Percentiles rank a stretch among this genome's conserved stretches.
Evolutionary conservation across 2,113 vertebrate genomes (phyloP).

Genomic region (Python bivittatus): DNA sequence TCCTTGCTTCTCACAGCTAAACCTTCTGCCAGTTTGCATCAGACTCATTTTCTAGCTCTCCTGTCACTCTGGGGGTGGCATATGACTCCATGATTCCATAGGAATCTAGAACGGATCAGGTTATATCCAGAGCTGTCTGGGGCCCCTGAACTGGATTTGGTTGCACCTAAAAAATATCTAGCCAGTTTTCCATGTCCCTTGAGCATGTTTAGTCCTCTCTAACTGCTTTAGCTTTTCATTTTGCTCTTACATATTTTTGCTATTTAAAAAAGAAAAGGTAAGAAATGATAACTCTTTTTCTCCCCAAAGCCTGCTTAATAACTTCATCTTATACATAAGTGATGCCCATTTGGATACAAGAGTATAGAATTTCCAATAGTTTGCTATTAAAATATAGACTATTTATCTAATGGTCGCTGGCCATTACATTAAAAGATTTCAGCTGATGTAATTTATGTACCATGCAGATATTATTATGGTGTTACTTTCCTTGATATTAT

Average conservation of each 20-base stretch:
- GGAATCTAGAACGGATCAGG: neutral
- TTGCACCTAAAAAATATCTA: neutral
- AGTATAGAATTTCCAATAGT: neutral
- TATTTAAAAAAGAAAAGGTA: neutral
- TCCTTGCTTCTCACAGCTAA: neutral
- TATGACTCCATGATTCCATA: neutral
- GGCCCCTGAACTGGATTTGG: neutral
- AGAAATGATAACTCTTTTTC: neutral
- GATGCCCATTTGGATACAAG: neutral
- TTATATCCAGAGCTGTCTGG: neutral
- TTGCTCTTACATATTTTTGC: neutral
- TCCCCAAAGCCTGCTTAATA: neutral
- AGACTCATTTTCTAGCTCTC: too few relatives aligned
- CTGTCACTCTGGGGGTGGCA: too few relatives aligned
- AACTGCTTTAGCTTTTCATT: neutral
- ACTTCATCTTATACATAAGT: neutral
- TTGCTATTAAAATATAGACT: neutral
- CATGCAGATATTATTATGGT: neutral
- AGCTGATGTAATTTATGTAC: conserved; percentile 19
- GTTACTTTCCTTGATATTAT: neutral
- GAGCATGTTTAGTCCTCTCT: neutral
- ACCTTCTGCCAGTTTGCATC: too few relatives aligned
- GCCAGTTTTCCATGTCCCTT: neutral
- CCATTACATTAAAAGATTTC: neutral
- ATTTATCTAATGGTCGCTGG: neutral